phyloP scores from a whole-genome alignment of 2,888 invertebrate species.

The Matsumyia berberina region DNA sequence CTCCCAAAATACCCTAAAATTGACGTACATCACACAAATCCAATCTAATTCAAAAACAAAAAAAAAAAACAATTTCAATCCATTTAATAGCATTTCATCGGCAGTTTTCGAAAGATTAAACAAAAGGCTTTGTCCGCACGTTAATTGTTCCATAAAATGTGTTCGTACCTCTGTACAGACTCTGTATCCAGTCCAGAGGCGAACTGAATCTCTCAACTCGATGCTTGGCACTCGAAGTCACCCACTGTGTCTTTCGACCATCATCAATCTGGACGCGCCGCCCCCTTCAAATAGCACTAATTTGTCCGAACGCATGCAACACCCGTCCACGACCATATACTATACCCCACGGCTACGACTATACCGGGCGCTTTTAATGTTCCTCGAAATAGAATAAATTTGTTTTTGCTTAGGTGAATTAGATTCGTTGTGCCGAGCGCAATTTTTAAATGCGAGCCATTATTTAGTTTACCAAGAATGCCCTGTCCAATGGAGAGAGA shows the following conservation, averaged over 20 bases:
- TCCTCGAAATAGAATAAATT: slow-evolving; percentile 74
- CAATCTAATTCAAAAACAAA: neutral
- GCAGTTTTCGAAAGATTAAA: slow-evolving; percentile 21
- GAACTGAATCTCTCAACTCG: slow-evolving; percentile 37
- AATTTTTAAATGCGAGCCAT: slow-evolving; percentile 73
- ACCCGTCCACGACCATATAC: neutral
- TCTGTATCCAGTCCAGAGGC: slow-evolving; percentile 8
- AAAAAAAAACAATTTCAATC: neutral
- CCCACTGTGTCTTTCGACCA: slow-evolving; percentile 40
- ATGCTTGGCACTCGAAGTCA: slow-evolving; percentile 50
- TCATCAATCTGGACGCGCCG: slow-evolving; percentile 43
- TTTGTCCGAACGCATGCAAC: slow-evolving; percentile 39
- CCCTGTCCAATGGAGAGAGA: slow-evolving; percentile 39
- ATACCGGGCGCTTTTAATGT: slow-evolving; percentile 68
- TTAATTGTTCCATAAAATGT: slow-evolving; percentile 32
- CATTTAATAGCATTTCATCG: slow-evolving; percentile 23
- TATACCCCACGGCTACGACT: slow-evolving; percentile 22
- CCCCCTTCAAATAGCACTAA: slow-evolving; percentile 6
- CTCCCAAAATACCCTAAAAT: slow-evolving; percentile 10
- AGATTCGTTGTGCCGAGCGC: slow-evolving; percentile 75
- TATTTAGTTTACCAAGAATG: slow-evolving; percentile 59
- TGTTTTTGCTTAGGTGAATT: slow-evolving; percentile 68
- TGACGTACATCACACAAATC: slow-evolving; percentile 4
- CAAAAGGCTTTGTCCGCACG: neutral
- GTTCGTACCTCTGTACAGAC: neutral